Conservation (phyloP, 2,888 invertebrate genomes). For the Operophtera brumata region DNA sequence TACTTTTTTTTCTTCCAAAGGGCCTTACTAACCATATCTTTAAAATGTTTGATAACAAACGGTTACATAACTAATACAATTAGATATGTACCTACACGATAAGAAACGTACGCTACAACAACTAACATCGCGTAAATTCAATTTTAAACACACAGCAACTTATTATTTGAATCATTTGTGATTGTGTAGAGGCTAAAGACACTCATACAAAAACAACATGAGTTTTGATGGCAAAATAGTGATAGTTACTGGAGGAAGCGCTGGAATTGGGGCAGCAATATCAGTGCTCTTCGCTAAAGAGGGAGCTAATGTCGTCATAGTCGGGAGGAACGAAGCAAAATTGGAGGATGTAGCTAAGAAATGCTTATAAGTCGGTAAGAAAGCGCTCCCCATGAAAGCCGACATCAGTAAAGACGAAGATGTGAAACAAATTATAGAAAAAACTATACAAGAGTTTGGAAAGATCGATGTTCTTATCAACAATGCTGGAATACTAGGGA, state of each 20-base stretch:
- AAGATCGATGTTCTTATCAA: slow-evolving; percentile 50
- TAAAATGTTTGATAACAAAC: no score
- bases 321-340: slow-evolving; percentile 1
- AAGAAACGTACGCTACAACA: no score
- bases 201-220: slow-evolving; percentile 21
- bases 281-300: not conserved
- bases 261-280: not conserved
- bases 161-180: no score
- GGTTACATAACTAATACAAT: no score
- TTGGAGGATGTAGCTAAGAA: not conserved
- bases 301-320: slow-evolving; percentile 19
- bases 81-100: no score
- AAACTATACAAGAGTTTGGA: slow-evolving; percentile 41
- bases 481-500: slow-evolving; percentile 42
- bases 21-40: no score
- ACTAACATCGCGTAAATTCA: no score
- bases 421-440: slow-evolving; percentile 34
- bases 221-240: slow-evolving; percentile 17
- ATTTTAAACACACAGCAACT: no score
- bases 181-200: no score
- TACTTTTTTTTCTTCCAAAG: no score
- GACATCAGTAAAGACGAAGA: slow-evolving; percentile 42
- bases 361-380: not conserved
- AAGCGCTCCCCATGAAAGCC: slow-evolving; percentile 6
- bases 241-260: slow-evolving; percentile 3